Conservation (phyloP, 2,113 vertebrate species). For the Corythoichthys intestinalis region DNA sequence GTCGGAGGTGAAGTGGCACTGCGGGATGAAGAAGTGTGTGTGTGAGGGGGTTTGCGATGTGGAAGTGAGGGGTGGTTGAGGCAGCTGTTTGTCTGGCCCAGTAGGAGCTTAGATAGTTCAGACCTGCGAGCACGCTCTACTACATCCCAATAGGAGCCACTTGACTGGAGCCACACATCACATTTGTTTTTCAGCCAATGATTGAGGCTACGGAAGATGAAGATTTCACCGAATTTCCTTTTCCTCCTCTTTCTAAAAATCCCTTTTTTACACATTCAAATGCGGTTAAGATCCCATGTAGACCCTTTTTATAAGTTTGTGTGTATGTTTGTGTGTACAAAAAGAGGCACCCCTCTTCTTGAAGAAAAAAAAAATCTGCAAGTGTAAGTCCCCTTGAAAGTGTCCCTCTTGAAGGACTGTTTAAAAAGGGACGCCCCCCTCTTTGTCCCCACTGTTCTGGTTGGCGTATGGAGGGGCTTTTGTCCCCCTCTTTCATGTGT, state of each 20-base stretch:
- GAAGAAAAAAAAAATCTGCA: slow-evolving; percentile 46
- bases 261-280: slow-evolving; percentile 42
- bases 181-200: slow-evolving; percentile 50
- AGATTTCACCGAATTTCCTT: background rate
- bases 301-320: slow-evolving; percentile 52
- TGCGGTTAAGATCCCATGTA: slow-evolving; percentile 59
- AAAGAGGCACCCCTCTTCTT: slow-evolving; percentile 58
- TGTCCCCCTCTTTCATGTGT: slow-evolving; percentile 76
- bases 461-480: slow-evolving; percentile 72
- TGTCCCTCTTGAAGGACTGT: slow-evolving; percentile 71
- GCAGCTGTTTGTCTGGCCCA: slow-evolving; percentile 72
- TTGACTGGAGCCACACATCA: slow-evolving; percentile 50
- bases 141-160: slow-evolving; percentile 62
- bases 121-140: slow-evolving; percentile 65
- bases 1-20: slow-evolving; percentile 72
- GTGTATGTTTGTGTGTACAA: slow-evolving; percentile 65
- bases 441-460: slow-evolving; percentile 77
- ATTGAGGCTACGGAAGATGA: slow-evolving; percentile 1
- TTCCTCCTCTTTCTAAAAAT: background rate
- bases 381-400: slow-evolving; percentile 75
- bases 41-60: slow-evolving; percentile 54
- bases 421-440: slow-evolving; percentile 78
- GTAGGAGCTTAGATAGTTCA: slow-evolving; percentile 58
- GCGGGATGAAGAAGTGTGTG: slow-evolving; percentile 45
- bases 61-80: slow-evolving; percentile 49